Conservation (phyloP, 2,113 vertebrate genomes). For the Pitta sordida region DNA sequence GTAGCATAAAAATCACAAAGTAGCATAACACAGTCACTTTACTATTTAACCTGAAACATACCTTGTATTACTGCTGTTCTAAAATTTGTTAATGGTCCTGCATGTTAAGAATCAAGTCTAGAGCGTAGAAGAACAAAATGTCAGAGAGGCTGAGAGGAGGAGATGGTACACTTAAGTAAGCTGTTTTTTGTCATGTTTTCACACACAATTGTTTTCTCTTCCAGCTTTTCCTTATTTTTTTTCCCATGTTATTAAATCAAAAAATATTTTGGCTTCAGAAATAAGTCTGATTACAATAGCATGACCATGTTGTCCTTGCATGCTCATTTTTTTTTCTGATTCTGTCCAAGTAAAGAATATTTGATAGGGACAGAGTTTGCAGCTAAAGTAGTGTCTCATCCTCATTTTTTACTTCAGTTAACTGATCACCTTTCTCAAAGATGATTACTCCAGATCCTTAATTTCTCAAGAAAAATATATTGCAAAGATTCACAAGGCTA, state of each 20-base stretch:
- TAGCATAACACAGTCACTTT: background rate
- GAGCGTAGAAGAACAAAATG: background rate
- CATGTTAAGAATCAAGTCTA: background rate
- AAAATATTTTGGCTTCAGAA: background rate
- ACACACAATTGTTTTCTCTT: background rate
- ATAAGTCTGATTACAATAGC: background rate
- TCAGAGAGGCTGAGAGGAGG: background rate
- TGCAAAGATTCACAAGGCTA: background rate
- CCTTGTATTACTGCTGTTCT: background rate
- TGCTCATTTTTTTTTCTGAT: background rate
- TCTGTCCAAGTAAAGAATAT: background rate
- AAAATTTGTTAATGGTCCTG: background rate
- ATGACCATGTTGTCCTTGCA: fast-evolving
- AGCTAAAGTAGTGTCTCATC: too few species aligned
- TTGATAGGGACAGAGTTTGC: background rate
- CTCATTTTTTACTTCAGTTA: background rate
- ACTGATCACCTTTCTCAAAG: background rate
- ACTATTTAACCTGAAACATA: background rate
- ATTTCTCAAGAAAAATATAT: background rate
- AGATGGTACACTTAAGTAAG: background rate
- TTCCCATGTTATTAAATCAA: background rate
- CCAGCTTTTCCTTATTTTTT: background rate
- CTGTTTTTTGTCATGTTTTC: background rate
- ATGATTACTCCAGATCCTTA: background rate
- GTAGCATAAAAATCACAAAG: background rate